Evolutionary conservation across 1,140 invertebrate genomes (phyloP).

Genomic region (Brachionus rubens): DNA sequence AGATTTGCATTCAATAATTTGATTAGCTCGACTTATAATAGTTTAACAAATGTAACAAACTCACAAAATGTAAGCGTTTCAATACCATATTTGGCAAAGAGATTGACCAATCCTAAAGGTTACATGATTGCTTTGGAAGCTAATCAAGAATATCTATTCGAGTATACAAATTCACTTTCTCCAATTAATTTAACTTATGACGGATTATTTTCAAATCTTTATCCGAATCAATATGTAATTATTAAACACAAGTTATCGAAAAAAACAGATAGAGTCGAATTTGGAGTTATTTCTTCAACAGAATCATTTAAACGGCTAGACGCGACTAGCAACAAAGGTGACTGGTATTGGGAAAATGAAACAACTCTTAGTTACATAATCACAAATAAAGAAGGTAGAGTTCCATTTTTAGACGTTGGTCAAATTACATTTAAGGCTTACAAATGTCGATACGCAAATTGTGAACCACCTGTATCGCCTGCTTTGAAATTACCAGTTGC

Average conservation of each 20-base stretch:
- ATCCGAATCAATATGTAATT: slow-evolving; percentile 32
- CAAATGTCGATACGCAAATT: slow-evolving; percentile 28
- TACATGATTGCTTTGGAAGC: slow-evolving; percentile 25
- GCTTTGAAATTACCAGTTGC: slow-evolving; percentile 17
- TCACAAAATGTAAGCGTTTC: not conserved
- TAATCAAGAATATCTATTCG: slow-evolving; percentile 9
- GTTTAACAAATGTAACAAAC: slow-evolving; percentile 9
- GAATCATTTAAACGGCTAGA: slow-evolving; percentile 17
- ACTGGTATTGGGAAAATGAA: slow-evolving; percentile 31
- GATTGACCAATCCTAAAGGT: slow-evolving; percentile 19
- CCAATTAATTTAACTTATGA: slow-evolving; percentile 29
- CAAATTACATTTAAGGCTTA: not conserved
- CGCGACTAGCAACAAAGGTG: not conserved
- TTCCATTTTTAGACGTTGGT: not conserved
- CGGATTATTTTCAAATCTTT: not conserved
- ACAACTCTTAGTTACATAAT: slow-evolving; percentile 6
- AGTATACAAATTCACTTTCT: slow-evolving; percentile 1
- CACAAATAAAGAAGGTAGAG: not conserved
- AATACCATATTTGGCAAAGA: not conserved
- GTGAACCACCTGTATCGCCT: slow-evolving; percentile 22
- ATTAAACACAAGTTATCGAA: not conserved
- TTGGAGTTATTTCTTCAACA: not conserved
- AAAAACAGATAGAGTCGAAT: slow-evolving; percentile 19
- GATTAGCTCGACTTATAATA: not conserved
- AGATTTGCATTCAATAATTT: slow-evolving; percentile 25